Percentiles rank a stretch among this genome's conserved stretches.
These are phyloP conservation scores for Aurelia coerulea DNA, from an alignment of 30 jellyfish, hydroid and myxozoan species.

Conservation along the genomic window DNA sequence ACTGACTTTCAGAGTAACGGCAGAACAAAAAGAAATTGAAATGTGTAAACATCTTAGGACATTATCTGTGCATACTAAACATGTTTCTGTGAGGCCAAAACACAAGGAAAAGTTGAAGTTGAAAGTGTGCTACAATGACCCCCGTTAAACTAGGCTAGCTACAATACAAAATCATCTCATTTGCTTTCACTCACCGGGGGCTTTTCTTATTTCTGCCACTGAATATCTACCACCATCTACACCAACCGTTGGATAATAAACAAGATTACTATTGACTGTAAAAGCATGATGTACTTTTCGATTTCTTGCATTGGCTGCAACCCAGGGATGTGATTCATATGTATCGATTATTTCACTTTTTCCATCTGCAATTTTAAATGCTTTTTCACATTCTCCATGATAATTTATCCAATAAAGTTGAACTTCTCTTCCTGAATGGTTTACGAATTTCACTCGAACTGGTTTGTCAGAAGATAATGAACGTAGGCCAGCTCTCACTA, in stretches of 20 bases:
- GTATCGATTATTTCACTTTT: conserved; percentile 91
- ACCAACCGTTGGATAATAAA: conserved; percentile 82
- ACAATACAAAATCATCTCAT: too few relatives aligned
- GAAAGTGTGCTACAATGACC: too few relatives aligned
- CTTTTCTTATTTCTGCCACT: conserved; percentile 80
- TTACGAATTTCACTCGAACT: conserved; percentile 97
- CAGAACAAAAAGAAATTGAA: too few relatives aligned
- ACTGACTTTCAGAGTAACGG: too few relatives aligned
- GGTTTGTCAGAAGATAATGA: conserved; percentile 86
- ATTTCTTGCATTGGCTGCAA: conserved; percentile 98
- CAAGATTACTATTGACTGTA: conserved; percentile 83
- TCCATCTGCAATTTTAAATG: conserved; percentile 91
- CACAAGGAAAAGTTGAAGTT: too few relatives aligned
- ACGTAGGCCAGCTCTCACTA: conserved; percentile 95
- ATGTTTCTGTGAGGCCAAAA: too few relatives aligned
- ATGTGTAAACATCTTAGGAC: too few relatives aligned
- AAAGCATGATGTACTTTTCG: conserved; percentile 94
- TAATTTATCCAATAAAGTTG: conserved; percentile 93
- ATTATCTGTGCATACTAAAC: too few relatives aligned
- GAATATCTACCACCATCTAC: conserved; percentile 94
- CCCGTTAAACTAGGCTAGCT: too few relatives aligned
- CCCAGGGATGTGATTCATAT: conserved; percentile 96
- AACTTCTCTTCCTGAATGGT: conserved; percentile 97
- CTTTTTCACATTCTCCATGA: conserved; percentile 96
- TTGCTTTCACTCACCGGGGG: conserved; percentile 66